Base-by-base conservation (phyloP, 1,140 invertebrate species). In the Tribolium castaneum region DNA sequence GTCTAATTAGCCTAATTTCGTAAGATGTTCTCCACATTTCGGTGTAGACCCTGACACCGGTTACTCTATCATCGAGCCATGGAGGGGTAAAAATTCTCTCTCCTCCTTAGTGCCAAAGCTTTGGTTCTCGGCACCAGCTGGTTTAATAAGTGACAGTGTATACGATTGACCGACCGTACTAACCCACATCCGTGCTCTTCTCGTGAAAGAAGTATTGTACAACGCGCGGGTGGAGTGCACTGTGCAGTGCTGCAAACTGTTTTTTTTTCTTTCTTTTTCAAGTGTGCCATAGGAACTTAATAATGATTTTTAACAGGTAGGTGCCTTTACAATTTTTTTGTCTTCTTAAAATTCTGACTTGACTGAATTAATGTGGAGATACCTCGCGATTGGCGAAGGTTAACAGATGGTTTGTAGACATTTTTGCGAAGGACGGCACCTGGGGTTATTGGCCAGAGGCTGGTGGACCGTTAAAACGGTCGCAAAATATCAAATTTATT, bases 1-100 rank as follows among this genome's bases (percentile, higher is more conserved):
- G 54, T 59, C 59, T 66, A 66, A 66, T 66, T 66, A 66, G 59
- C 59, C 59, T 35, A 66, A 66, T 66, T 66, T 66, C 59, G 59
- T 35, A 66, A 66, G 59, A 59, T 25, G n/a, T 25, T 35, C 59
- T 25, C 54, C 54, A 35, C 30, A 66, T 35, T 66, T 66, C 9
- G 59, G 59, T 14, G 54, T 59, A 66, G 59, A n/a, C 59, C 59
- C 59, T 66, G 59, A 66, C 59, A 34, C 59, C 54, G 10, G 22
- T 59, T 19, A 14, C 54, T 22, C 22, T n/a, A 19, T 59, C 14
- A 12, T n/a, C 10, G 22, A 7, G 30, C 59, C 59, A 35, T 66
- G 59, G 59, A 66, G 59, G 59, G 59, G 59, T 66, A 30, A 45
- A 45, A 45, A 45, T 45, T 66, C 30, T 66, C 30, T 66, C 59